Evolutionary conservation across 2,113 vertebrate genomes (phyloP).

Genomic region (Coptodon bakossiorum): DNA sequence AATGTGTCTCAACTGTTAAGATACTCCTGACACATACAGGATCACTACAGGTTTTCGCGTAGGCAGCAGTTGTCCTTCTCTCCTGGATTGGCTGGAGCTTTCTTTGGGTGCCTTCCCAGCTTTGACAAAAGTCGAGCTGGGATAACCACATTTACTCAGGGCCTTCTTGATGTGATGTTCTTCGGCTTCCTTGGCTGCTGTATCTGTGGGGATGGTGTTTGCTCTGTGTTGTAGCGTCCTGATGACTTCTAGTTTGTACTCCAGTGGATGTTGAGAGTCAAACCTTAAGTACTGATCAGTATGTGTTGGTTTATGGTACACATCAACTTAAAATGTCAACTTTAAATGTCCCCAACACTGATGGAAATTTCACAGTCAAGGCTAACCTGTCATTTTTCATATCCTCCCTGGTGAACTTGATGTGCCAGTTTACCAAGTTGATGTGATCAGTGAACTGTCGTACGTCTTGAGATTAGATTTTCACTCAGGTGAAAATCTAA

Average conservation of each 20-base stretch:
- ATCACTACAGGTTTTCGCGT: rapidly evolving
- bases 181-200: rapidly evolving
- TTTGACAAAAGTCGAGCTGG: neutral
- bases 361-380: neutral
- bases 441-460: neutral
- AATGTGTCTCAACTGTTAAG: neutral
- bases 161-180: neutral
- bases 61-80: neutral
- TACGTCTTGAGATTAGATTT: neutral
- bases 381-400: neutral
- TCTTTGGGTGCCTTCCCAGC: rapidly evolving
- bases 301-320: neutral
- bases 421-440: neutral
- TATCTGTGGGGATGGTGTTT: rapidly evolving
- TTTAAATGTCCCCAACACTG: neutral
- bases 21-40: neutral
- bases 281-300: neutral
- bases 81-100: rapidly evolving
- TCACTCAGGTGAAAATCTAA: rapidly evolving
- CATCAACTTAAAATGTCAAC: neutral
- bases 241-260: neutral
- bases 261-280: neutral
- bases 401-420: neutral
- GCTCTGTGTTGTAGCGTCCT: rapidly evolving
- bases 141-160: rapidly evolving